Evolutionary conservation across 2,888 invertebrate genomes (phyloP).

Genomic region (Cephus sareptanus): DNA sequence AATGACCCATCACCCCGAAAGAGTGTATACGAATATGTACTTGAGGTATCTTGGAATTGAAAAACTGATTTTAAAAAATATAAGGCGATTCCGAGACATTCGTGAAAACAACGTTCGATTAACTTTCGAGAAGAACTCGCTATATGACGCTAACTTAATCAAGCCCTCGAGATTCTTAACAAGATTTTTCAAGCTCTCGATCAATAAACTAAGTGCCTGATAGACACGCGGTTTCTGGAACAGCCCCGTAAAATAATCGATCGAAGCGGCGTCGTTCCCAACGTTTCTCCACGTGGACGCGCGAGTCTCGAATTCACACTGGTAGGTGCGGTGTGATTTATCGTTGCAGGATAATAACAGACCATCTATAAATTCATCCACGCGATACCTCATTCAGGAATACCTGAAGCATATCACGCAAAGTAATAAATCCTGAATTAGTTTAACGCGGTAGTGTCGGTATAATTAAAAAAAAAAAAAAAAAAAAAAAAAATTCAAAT

Average conservation of each 20-base stretch:
- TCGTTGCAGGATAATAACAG: not conserved
- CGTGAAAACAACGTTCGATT: not conserved
- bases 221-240: not conserved
- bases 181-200: not conserved
- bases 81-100: not conserved
- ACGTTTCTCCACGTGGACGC: not conserved
- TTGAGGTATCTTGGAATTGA: not conserved
- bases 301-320: not conserved
- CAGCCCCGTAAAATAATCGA: not conserved
- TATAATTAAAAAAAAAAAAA: not conserved
- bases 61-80: not conserved
- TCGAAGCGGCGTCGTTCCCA: not conserved
- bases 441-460: not conserved
- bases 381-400: not conserved
- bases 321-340: not conserved
- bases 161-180: not conserved
- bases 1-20: not conserved
- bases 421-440: not conserved
- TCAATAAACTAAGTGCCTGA: not conserved
- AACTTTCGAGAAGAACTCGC: not conserved
- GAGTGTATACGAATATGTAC: not conserved
- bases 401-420: not conserved
- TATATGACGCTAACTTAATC: not conserved
- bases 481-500: too few relatives aligned
- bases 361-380: not conserved